phyloP scores from a whole-genome alignment of 2,888 invertebrate genomes.

The Brachyptera putata region DNA sequence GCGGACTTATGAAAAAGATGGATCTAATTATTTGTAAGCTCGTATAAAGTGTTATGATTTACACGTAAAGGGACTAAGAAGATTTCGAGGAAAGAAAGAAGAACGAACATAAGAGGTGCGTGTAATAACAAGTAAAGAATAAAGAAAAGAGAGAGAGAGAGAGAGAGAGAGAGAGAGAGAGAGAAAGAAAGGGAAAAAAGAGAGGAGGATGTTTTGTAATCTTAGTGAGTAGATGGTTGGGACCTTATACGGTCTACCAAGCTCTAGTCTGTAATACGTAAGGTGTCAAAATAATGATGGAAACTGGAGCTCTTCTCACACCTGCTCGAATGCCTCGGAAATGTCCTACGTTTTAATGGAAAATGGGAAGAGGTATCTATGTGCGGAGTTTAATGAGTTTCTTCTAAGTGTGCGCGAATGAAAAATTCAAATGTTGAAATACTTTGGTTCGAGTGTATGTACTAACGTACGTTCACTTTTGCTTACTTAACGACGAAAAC shows the following conservation, averaged over 20 bases:
- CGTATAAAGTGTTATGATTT: slow-evolving; percentile 1
- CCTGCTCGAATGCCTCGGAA: neutral
- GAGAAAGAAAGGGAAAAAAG: neutral
- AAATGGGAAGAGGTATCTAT: too few relatives aligned
- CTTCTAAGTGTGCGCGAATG: too few relatives aligned
- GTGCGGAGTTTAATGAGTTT: too few relatives aligned
- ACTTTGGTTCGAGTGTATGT: too few relatives aligned
- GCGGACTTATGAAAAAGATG: neutral
- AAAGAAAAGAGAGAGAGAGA: neutral
- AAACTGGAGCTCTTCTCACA: neutral
- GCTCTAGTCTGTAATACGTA: neutral
- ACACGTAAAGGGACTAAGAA: too few relatives aligned
- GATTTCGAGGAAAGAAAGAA: too few relatives aligned
- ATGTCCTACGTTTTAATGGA: too few relatives aligned
- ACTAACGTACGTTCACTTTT: too few relatives aligned
- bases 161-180: neutral
- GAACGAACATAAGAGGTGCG: too few relatives aligned
- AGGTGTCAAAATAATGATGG: slow-evolving; percentile 3
- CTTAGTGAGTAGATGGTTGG: neutral
- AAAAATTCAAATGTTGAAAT: too few relatives aligned
- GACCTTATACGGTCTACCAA: neutral
- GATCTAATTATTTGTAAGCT: slow-evolving; percentile 1
- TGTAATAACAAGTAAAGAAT: too few relatives aligned
- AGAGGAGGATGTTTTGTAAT: neutral
- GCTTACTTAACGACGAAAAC: too few relatives aligned